phyloP scores from a whole-genome alignment of 2,888 invertebrate genomes.

The Helleia helle region DNA sequence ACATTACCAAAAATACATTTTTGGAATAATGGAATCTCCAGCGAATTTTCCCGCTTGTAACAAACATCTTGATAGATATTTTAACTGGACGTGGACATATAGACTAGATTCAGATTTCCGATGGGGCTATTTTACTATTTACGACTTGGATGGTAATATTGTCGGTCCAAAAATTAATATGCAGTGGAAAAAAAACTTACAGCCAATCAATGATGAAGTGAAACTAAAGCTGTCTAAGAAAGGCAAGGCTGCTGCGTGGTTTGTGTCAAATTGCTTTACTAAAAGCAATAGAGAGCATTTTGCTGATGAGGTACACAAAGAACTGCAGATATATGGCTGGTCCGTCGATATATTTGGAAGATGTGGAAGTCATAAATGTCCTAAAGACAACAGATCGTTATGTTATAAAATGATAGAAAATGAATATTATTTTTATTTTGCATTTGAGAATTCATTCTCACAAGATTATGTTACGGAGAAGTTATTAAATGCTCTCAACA shows the following conservation, averaged over 20 bases:
- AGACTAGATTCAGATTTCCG: conserved; percentile 25
- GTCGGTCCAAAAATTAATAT: conserved; percentile 25
- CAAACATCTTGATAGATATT: conserved; percentile 26
- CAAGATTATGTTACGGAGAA: conserved; percentile 34
- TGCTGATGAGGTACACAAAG: conserved; percentile 16
- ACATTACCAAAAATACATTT: conserved; percentile 39
- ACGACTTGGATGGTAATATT: conserved; percentile 19
- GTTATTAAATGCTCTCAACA: conserved; percentile 40
- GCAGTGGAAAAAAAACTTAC: conserved; percentile 22
- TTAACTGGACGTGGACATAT: conserved; percentile 33
- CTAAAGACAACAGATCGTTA: conserved; percentile 13
- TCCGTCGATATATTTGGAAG: conserved; percentile 26
- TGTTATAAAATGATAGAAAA: conserved; percentile 22
- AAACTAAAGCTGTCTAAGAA: conserved; percentile 24
- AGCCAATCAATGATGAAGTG: conserved; percentile 19
- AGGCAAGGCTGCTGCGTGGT: conserved; percentile 29
- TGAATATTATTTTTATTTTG: conserved; percentile 30
- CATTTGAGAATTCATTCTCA: conserved; percentile 30
- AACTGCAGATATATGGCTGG: conserved; percentile 19
- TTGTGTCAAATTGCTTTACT: conserved; percentile 28
- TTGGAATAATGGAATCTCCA: conserved; percentile 40
- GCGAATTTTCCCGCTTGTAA: conserved; percentile 34
- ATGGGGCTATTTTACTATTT: conserved; percentile 25
- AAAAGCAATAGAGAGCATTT: conserved; percentile 21
- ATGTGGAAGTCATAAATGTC: conserved; percentile 25